Conservation (phyloP, 2,797 vertebrate species). For the Hozukius guyotensis region DNA sequence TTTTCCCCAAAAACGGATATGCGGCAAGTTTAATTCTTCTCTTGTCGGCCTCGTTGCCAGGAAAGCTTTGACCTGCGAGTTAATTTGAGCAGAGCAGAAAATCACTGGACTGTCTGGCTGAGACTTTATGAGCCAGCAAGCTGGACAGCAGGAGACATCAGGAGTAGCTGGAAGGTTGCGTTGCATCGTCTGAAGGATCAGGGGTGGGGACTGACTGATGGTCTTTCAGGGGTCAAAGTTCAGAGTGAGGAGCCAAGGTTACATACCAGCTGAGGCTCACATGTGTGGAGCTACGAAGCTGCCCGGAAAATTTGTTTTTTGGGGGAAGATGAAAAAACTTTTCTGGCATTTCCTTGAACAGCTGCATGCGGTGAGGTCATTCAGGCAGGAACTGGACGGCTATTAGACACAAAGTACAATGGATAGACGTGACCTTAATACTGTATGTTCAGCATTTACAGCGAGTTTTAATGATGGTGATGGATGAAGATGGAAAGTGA, state of each 20-base stretch:
- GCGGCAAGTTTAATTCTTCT: conserved; percentile 4
- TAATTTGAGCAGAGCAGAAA: not conserved
- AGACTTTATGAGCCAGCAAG: conserved; percentile 6
- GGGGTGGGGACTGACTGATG: conserved; percentile 11
- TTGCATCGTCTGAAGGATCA: not conserved
- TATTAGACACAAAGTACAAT: conserved; percentile 5
- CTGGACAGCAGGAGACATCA: conserved; percentile 4
- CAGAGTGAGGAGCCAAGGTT: conserved; percentile 24
- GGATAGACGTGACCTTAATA: conserved; percentile 18
- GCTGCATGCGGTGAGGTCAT: conserved; percentile 44
- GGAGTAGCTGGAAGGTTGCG: not conserved
- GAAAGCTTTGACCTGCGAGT: not conserved
- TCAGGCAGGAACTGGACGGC: conserved; percentile 30
- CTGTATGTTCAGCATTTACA: conserved; percentile 12
- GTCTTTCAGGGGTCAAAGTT: conserved; percentile 29
- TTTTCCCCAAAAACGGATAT: not conserved
- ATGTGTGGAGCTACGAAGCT: not conserved
- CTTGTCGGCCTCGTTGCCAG: not conserved
- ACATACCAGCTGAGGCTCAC: conserved; percentile 40
- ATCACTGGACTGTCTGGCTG: conserved; percentile 1
- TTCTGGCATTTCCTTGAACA: conserved; percentile 40
- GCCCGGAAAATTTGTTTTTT: not conserved
- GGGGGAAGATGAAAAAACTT: not conserved
- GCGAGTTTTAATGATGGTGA: conserved; percentile 18
- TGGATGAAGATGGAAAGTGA: conserved; percentile 16